Conservation (phyloP, 1,140 invertebrate species). For the Himalopsyche phryganea region DNA sequence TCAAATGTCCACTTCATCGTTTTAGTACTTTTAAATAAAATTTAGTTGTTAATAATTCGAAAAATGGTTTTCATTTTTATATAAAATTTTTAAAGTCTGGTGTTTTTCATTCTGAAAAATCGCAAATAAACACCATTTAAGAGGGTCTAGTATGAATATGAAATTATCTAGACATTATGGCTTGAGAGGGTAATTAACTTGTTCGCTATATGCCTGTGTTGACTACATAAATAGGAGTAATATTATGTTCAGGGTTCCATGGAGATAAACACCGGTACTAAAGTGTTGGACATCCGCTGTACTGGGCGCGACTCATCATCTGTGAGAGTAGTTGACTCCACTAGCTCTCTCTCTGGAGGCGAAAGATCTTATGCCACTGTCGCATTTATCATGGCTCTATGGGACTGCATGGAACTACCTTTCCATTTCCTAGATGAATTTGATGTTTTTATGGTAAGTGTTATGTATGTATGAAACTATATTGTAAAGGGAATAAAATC, state of each 20-base stretch:
- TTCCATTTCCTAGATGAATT: slow-evolving; percentile 98
- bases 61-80: too few species aligned
- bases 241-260: slow-evolving; percentile 55
- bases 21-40: too few species aligned
- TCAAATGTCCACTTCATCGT: too few species aligned
- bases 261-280: slow-evolving; percentile 58
- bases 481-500: neutral
- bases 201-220: too few species aligned
- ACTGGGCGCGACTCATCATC: slow-evolving; percentile 50
- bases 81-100: too few species aligned
- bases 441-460: slow-evolving; percentile 91
- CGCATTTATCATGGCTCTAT: slow-evolving; percentile 89
- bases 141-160: too few species aligned
- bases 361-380: slow-evolving; percentile 94
- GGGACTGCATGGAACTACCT: slow-evolving; percentile 86
- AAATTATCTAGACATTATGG: too few species aligned
- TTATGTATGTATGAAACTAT: slow-evolving; percentile 23
- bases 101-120: too few species aligned
- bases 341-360: slow-evolving; percentile 83
- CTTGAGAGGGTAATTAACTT: too few species aligned
- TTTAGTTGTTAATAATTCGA: too few species aligned
- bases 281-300: slow-evolving; percentile 58
- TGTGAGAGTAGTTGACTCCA: slow-evolving; percentile 44
- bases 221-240: too few species aligned
- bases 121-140: too few species aligned